These are phyloP conservation scores for Morone saxatilis DNA, from an alignment of 2,113 vertebrate genomes.

Conservation along the genomic window DNA sequence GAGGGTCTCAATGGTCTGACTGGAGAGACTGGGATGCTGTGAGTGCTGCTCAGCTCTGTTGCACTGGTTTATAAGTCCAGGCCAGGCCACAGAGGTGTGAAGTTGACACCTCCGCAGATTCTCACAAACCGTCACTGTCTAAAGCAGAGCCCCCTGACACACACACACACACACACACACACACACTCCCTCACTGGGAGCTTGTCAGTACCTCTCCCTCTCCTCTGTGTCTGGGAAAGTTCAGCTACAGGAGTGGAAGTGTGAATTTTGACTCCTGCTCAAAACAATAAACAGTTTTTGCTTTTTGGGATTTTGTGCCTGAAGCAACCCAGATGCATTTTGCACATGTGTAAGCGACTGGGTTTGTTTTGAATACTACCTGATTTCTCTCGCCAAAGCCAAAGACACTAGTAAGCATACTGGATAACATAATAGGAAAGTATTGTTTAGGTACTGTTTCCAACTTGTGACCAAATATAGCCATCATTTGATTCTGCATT, in stretches of 20 bases:
- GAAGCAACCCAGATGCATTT: constrained; percentile 66
- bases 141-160: constrained; percentile 57
- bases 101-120: constrained; percentile 87
- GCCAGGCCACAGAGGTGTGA: constrained; percentile 84
- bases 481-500: neutral
- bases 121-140: constrained; percentile 76
- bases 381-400: neutral
- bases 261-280: constrained; percentile 88
- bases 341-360: constrained; percentile 62
- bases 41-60: constrained; percentile 65
- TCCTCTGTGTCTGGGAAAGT: constrained; percentile 83
- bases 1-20: constrained; percentile 53
- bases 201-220: constrained; percentile 35
- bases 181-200: constrained; percentile 29
- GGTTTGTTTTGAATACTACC: constrained; percentile 32
- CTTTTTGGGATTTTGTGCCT: constrained; percentile 43
- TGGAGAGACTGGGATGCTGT: constrained; percentile 51
- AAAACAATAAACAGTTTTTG: constrained; percentile 81
- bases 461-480: neutral
- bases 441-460: neutral
- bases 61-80: constrained; percentile 82
- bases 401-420: neutral
- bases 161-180: constrained; percentile 46
- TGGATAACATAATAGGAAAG: neutral
- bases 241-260: constrained; percentile 80